Base-by-base conservation (phyloP, 2,888 invertebrate genomes). In the Acleris cristana region DNA sequence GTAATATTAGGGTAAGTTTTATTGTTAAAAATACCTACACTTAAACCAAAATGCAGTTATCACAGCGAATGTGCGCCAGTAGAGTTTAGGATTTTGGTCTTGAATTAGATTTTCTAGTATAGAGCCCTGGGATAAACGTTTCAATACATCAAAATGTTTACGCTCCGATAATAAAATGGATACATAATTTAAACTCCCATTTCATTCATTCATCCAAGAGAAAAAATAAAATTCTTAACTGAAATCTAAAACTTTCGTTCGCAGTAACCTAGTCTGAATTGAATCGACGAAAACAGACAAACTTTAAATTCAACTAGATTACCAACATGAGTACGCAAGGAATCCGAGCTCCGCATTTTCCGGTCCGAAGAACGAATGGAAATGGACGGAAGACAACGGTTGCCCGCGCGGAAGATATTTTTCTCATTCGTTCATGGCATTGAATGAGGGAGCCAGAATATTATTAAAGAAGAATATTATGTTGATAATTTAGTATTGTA, bases 261-360 rank as follows among this genome's bases (percentile, higher is more conserved):
- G 51, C 23, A 52, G 49, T 44, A 48, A 45, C 23, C 26, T n/a
- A 45, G 58, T 48, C 26, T 44, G 58, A 58, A 48, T 48, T 10
- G 58, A 58, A 58, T 30, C 45, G 58, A 48, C 18, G 51, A 45
- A 64, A 49, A 44, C 18, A 63, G 40, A 51, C 55, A 44, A 64
- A 58, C 55, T 65, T 65, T 60, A 65, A 44, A 60, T 65, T 65
- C 55, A 60, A 60, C 65, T 52, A 55, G 60, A 65, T 65, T 60
- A 65, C 55, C 40, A 65, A 60, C 65, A 60, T 60, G 59, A 65
- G 34, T 60, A 56, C 23, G 48, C 60, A 51, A 44, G 60, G 40
- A 65, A 65, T 55, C 65, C n/a, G 49, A 55, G 51, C 51, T 23
- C 40, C 55, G 65, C 40, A 59, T 65, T 60, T 60, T 60, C 55